These are phyloP conservation scores for Syncerus caffer DNA, from an alignment of 2,797 vertebrate genomes.

Conservation along the genomic window DNA sequence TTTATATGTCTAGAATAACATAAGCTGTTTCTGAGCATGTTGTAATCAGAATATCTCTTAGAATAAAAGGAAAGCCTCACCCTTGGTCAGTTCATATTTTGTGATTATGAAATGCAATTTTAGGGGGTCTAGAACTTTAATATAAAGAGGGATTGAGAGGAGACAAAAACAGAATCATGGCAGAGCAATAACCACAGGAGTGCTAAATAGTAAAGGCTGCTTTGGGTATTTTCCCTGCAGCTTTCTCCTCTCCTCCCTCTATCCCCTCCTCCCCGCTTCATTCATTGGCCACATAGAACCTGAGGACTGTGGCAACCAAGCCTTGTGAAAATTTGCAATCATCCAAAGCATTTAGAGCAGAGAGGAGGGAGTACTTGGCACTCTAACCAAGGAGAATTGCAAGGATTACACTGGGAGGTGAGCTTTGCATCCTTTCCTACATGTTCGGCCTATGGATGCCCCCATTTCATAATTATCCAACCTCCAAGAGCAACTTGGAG, in stretches of 20 bases:
- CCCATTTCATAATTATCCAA: constrained; percentile 72
- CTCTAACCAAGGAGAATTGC: constrained; percentile 45
- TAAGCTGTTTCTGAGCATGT: constrained; percentile 48
- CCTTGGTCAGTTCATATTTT: constrained; percentile 45
- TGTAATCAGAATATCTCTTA: constrained; percentile 56
- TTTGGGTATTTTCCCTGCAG: constrained; percentile 55
- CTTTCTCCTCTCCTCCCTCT: constrained; percentile 53
- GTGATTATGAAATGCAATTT: constrained; percentile 39
- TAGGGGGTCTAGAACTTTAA: background rate
- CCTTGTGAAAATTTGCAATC: constrained; percentile 61
- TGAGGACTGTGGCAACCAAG: constrained; percentile 59
- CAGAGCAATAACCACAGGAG: constrained; percentile 40
- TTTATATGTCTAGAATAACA: constrained; percentile 55
- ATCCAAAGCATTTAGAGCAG: constrained; percentile 53
- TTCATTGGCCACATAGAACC: constrained; percentile 52
- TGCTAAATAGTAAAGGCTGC: constrained; percentile 56
- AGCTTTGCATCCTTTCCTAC: constrained; percentile 72
- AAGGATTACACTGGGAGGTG: constrained; percentile 51
- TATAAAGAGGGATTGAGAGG: background rate
- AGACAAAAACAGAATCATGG: constrained; percentile 49
- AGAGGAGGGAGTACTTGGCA: constrained; percentile 63
- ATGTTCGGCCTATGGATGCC: constrained; percentile 52
- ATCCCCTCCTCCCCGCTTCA: constrained; percentile 32
- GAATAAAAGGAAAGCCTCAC: constrained; percentile 63
- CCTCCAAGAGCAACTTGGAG: constrained; percentile 61